Conservation (phyloP, 2,888 invertebrate genomes). For the Masnerella sp. region DNA sequence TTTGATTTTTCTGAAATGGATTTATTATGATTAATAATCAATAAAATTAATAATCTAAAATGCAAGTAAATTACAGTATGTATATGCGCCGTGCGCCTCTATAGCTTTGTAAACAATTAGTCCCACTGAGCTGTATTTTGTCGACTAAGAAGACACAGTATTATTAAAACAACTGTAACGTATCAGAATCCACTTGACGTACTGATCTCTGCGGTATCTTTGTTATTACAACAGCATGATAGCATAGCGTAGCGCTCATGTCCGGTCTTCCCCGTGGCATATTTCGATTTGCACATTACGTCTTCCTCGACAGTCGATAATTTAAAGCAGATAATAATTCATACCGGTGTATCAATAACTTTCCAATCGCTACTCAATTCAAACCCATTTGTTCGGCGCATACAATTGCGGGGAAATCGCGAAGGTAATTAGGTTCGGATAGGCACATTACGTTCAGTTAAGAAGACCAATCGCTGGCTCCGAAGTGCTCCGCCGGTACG, state of each 20-base stretch:
- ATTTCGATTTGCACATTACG: conserved; percentile 56
- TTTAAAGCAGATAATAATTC: conserved; percentile 58
- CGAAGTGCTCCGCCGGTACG: too few species aligned
- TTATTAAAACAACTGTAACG: too few species aligned
- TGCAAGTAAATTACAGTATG: too few species aligned
- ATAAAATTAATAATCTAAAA: too few species aligned
- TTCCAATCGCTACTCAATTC: conserved; percentile 56
- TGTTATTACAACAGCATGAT: conserved; percentile 41
- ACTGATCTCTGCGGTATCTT: conserved; percentile 31
- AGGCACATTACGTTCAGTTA: conserved; percentile 43
- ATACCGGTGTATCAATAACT: conserved; percentile 55
- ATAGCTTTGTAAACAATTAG: too few species aligned
- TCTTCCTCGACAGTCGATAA: conserved; percentile 57
- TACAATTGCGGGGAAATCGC: conserved; percentile 48
- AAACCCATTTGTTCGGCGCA: conserved; percentile 54
- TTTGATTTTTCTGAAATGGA: too few species aligned
- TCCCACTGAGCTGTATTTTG: too few species aligned
- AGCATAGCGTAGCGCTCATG: conserved; percentile 19
- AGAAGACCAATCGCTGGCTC: conserved; percentile 38
- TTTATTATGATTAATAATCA: too few species aligned
- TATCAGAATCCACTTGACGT: not conserved
- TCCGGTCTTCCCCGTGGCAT: conserved; percentile 24
- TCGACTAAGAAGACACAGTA: too few species aligned
- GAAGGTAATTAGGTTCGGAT: conserved; percentile 49
- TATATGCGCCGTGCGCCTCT: too few species aligned